Conservation (phyloP, 2,113 vertebrate species). For the Propithecus coquereli region DNA sequence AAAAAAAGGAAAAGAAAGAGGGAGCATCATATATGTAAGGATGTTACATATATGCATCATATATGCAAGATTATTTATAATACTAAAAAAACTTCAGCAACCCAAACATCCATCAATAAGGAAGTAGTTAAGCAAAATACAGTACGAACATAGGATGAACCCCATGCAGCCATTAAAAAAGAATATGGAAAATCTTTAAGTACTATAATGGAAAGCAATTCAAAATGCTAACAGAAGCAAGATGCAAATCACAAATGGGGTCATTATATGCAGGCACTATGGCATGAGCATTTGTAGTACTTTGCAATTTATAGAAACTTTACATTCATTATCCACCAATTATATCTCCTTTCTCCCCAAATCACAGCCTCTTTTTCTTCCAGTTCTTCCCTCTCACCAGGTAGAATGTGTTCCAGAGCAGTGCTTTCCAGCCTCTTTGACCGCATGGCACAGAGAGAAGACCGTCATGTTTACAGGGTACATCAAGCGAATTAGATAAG, state of each 20-base stretch:
- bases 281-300: background rate
- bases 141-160: background rate
- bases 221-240: background rate
- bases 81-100: background rate
- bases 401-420: background rate
- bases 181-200: background rate
- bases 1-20: background rate
- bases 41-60: no score
- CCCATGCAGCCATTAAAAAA: background rate
- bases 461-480: background rate
- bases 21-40: background rate
- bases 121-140: background rate
- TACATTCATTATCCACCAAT: background rate
- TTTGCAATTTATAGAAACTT: background rate
- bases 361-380: background rate
- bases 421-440: background rate
- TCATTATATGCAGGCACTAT: background rate
- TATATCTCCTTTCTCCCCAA: background rate
- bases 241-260: background rate
- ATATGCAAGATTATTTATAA: slow-evolving; percentile 47
- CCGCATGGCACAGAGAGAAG: background rate
- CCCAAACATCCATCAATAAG: background rate
- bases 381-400: background rate
- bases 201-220: background rate
- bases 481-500: background rate